Evolutionary conservation across 53 echinoderm and acorn worm genomes (phyloP).

Genomic region (Temnopleurus reevesii): DNA sequence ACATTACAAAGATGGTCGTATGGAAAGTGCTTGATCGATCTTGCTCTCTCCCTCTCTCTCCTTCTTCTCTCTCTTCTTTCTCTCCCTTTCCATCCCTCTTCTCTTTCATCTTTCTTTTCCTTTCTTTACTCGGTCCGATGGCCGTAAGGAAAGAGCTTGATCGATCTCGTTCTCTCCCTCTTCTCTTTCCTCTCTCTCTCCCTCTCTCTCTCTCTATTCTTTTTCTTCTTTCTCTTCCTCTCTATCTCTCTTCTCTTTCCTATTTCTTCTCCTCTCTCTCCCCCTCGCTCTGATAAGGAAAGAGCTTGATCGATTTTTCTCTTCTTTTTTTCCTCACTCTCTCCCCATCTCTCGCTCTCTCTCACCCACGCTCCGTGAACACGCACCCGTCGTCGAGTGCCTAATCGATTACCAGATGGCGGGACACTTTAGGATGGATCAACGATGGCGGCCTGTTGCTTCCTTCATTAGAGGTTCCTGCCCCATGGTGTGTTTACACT

Average conservation of each 20-base stretch:
- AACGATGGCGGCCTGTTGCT: background rate
- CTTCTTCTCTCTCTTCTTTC: too few species aligned
- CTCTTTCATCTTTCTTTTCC: background rate
- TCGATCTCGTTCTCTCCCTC: background rate
- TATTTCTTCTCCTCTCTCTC: background rate
- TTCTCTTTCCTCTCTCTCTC: background rate
- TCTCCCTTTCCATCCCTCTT: background rate
- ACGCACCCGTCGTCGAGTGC: constrained; percentile 11
- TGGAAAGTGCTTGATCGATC: too few species aligned
- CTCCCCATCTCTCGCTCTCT: too few species aligned
- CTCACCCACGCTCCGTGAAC: background rate
- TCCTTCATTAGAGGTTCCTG: background rate
- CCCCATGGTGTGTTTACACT: too few species aligned
- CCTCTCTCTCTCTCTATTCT: background rate
- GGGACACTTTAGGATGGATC: background rate
- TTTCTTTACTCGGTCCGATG: background rate
- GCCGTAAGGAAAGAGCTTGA: too few species aligned
- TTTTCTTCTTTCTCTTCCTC: background rate
- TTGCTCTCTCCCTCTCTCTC: background rate
- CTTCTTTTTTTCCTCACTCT: background rate
- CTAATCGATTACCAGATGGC: background rate
- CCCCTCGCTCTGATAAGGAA: too few species aligned
- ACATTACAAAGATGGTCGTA: too few species aligned
- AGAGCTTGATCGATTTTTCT: too few species aligned
- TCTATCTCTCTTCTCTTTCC: background rate